These are phyloP conservation scores for Archivesica marissinica DNA, from an alignment of 1,140 invertebrate species.

Conservation along the genomic window DNA sequence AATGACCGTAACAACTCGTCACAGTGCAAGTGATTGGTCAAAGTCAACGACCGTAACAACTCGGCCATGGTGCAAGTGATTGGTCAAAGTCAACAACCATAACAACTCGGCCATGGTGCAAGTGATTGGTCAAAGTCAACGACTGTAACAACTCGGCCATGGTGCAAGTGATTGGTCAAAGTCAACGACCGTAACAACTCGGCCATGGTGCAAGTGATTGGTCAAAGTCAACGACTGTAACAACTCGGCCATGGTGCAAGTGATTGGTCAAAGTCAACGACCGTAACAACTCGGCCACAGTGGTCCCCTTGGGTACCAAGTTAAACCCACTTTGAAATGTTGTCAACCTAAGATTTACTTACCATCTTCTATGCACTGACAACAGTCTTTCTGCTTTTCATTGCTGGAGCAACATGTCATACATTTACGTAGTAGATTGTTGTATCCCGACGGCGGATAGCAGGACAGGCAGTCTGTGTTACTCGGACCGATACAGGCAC, in stretches of 20 bases:
- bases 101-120: no score
- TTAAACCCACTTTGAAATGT: background rate
- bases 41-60: no score
- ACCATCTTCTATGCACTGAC: constrained; percentile 61
- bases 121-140: no score
- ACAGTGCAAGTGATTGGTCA: no score
- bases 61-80: no score
- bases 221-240: background rate
- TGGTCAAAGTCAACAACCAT: no score
- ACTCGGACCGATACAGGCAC: constrained; percentile 56
- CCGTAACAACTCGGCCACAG: background rate
- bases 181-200: background rate
- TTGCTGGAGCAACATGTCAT: constrained; percentile 31
- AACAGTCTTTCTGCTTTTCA: constrained; percentile 25
- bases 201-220: background rate
- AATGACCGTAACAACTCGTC: no score
- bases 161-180: background rate
- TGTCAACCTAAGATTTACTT: background rate
- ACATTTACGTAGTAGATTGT: constrained; percentile 49
- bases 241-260: background rate
- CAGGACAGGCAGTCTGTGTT: constrained; percentile 51
- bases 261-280: background rate
- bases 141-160: no score
- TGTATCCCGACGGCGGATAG: constrained; percentile 51
- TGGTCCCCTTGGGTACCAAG: background rate